Evolutionary conservation across 2,113 vertebrate genomes (phyloP), one percentile per base, ranked within the genome.

Genomic region (Passer montanus): DNA sequence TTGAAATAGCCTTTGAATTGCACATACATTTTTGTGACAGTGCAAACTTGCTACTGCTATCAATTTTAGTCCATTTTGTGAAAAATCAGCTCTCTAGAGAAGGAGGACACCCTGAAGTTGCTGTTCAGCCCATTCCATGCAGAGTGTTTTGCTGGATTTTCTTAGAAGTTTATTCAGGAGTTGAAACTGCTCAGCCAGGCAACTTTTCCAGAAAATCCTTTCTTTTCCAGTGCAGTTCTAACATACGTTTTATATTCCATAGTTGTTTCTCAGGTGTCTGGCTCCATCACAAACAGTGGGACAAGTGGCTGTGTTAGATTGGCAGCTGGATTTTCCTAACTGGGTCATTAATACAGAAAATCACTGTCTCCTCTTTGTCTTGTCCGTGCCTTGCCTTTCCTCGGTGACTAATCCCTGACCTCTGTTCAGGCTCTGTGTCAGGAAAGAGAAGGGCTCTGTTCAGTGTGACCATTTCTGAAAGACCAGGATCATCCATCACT

Each of bases 241-340:
- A 6, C 14, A 10, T 7, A 2, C 1, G 0, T 46, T 60, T 47
- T 31, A 1, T 41, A 10, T 20, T 31, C 19, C 30, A 0, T 0
- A 11, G 30, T 10, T 70, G 23, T 47, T 88, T 37, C 67, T 84
- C 37, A 20, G 1, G 2, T 47, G 50, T 31, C 3, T 58, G 82
- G 21, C 30, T 55, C 11, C 10, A 47, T 3, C 35, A 23, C 55
- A 79, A 35, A 18, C 18, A 9, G n/a, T 44, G 7, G 59, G n/a
- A 15, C 41, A 26, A 28, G 49, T 16, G 30, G 30, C 77, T 68
- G 2, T 22, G 1, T 63, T 20, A 5, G 44, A 16, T 3, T 67
- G 80, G 75, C 72, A 53, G 56, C 75, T 90, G 56, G 76, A 6
- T 28, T 88, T 94, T 35, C 53, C 30, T 30, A 9, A 31, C 30